Evolutionary conservation across 2,888 invertebrate genomes (phyloP).

Genomic region (Eudasyphora cyanicolor): DNA sequence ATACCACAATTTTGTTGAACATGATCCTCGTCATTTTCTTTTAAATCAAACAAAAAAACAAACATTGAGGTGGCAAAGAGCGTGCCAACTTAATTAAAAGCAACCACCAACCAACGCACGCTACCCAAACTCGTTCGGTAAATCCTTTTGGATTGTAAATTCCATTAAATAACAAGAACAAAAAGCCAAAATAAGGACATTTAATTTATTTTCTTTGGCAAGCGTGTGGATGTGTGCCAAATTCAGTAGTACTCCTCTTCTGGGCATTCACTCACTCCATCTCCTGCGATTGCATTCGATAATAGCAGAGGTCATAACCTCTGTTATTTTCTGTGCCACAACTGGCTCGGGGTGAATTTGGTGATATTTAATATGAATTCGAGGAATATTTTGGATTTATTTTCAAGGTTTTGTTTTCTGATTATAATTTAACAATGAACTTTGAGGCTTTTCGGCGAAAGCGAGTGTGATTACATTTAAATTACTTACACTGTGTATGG

Average conservation of each 20-base stretch:
- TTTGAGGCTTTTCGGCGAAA: neutral
- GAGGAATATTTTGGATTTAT: neutral
- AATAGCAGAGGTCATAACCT: slow-evolving; percentile 51
- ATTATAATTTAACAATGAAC: slow-evolving; percentile 8
- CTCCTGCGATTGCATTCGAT: neutral
- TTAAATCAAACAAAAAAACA: slow-evolving; percentile 12
- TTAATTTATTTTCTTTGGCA: slow-evolving; percentile 3
- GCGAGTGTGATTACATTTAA: neutral
- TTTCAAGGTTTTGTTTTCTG: neutral
- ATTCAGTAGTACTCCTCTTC: too few relatives aligned
- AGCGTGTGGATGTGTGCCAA: neutral
- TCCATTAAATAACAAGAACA: neutral
- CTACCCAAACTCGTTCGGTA: slow-evolving; percentile 6
- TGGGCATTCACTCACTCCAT: neutral
- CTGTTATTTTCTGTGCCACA: slow-evolving; percentile 48
- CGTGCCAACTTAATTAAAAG: slow-evolving; percentile 7
- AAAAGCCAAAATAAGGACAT: slow-evolving; percentile 3
- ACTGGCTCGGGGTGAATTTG: slow-evolving; percentile 15
- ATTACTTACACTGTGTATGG: neutral
- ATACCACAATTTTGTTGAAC: neutral
- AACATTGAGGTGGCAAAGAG: neutral
- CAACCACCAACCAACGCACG: neutral
- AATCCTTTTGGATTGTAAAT: slow-evolving; percentile 37
- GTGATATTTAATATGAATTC: neutral
- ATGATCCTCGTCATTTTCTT: neutral